A percentile compares a stretch with the other conserved stretches of the same genome.
Evolutionary conservation across 2,797 vertebrate genomes (phyloP).

Genomic region (Spea hammondii): DNA sequence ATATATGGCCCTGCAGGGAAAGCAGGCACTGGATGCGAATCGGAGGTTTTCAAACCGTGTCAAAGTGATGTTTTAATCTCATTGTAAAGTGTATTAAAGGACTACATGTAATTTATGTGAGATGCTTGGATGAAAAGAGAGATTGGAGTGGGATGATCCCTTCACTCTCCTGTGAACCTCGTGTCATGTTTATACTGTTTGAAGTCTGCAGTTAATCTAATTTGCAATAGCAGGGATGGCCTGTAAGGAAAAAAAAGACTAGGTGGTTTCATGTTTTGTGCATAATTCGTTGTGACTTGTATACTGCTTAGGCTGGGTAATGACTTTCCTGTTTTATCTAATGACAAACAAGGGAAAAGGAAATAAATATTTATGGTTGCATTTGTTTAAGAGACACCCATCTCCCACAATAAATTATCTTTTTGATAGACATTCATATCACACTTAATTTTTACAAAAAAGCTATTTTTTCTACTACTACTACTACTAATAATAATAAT

Average conservation of each 20-base stretch:
- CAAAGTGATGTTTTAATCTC: slow-evolving; percentile 79
- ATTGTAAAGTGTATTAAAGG: slow-evolving; percentile 70
- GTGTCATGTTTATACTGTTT: slow-evolving; percentile 66
- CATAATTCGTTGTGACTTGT: slow-evolving; percentile 62
- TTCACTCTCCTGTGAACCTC: slow-evolving; percentile 63
- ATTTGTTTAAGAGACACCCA: slow-evolving; percentile 42
- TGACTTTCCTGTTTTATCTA: slow-evolving; percentile 49
- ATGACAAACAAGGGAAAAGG: slow-evolving; percentile 48
- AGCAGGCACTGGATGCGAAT: slow-evolving; percentile 53
- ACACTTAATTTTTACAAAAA: slow-evolving; percentile 42
- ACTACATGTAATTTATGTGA: slow-evolving; percentile 70
- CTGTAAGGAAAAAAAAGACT: slow-evolving; percentile 54
- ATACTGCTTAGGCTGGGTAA: slow-evolving; percentile 48
- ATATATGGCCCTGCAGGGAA: slow-evolving; percentile 23
- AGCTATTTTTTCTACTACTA: not conserved
- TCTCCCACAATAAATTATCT: slow-evolving; percentile 38
- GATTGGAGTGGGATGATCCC: slow-evolving; percentile 73
- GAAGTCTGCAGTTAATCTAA: slow-evolving; percentile 70
- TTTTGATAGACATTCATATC: slow-evolving; percentile 37
- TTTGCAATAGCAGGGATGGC: slow-evolving; percentile 66
- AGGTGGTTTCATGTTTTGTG: slow-evolving; percentile 56
- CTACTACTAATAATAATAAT: not conserved
- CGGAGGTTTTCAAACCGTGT: slow-evolving; percentile 66
- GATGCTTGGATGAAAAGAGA: slow-evolving; percentile 68
- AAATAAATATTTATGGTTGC: slow-evolving; percentile 15